phyloP scores from a whole-genome alignment of 1,140 invertebrate genomes.

The Diabrotica undecimpunctata region DNA sequence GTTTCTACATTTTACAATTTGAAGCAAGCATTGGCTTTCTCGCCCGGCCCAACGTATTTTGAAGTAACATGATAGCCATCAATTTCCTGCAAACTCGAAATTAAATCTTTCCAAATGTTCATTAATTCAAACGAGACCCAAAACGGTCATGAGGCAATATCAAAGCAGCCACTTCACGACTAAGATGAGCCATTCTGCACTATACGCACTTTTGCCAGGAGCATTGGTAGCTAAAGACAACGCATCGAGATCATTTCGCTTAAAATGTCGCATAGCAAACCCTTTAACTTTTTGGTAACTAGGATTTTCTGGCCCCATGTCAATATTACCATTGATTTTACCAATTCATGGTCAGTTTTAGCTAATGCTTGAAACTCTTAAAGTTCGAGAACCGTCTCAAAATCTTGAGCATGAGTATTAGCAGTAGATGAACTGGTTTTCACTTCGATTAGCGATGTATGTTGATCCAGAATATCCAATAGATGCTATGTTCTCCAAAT shows the following conservation, averaged over 20 bases:
- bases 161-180: conserved; percentile 8
- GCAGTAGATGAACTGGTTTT: conserved; percentile 16
- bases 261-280: conserved; percentile 6
- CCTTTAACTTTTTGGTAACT: not conserved
- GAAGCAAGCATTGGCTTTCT: conserved; percentile 21
- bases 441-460: conserved; percentile 17
- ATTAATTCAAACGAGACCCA: conserved; percentile 34
- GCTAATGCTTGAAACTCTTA: not conserved
- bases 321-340: not conserved
- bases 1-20: conserved; percentile 22
- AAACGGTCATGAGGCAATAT: conserved; percentile 16
- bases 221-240: conserved; percentile 17
- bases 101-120: conserved; percentile 35
- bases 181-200: conserved; percentile 19
- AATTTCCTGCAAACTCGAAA: conserved; percentile 28
- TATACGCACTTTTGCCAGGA: conserved; percentile 15
- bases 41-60: conserved; percentile 13
- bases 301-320: not conserved
- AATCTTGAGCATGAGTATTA: conserved; percentile 14
- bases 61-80: conserved; percentile 13
- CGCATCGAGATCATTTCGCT: not conserved
- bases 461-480: conserved; percentile 10
- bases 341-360: not conserved
- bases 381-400: conserved; percentile 15
- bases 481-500: conserved; percentile 25